These are phyloP conservation scores for Brienomyrus longianalis DNA, from an alignment of 2,113 vertebrate genomes.

Conservation along the genomic window DNA sequence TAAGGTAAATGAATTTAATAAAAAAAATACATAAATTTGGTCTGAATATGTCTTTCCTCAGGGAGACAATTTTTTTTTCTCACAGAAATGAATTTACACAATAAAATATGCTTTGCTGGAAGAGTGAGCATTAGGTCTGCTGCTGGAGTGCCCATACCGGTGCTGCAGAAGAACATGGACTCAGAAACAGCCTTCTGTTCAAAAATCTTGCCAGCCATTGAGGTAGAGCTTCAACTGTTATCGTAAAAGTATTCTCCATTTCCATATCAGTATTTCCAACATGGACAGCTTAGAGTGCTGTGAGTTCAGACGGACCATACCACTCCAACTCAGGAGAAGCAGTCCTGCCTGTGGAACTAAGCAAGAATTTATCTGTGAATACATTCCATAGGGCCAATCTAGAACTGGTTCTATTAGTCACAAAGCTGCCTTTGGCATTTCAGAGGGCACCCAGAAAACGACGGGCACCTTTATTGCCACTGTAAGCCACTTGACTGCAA, in stretches of 20 bases:
- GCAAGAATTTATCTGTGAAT: slow-evolving; percentile 12
- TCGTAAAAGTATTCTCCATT: neutral
- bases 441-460: neutral
- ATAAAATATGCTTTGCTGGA: neutral
- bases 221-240: neutral
- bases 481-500: slow-evolving; percentile 16
- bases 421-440: slow-evolving; percentile 17
- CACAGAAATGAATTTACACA: neutral
- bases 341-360: slow-evolving; percentile 9
- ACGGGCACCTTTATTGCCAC: slow-evolving; percentile 5
- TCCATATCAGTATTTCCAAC: slow-evolving; percentile 10
- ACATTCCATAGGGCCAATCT: slow-evolving; percentile 13
- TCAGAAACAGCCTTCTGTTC: neutral
- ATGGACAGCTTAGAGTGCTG: neutral
- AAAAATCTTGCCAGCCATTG: neutral
- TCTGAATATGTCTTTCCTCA: neutral
- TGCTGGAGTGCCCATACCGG: neutral
- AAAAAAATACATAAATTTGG: neutral
- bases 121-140: neutral
- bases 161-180: neutral
- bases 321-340: slow-evolving; percentile 9
- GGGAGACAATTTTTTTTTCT: neutral
- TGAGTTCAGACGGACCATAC: neutral
- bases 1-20: neutral
- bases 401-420: slow-evolving; percentile 15